Conservation (phyloP, 2,797 vertebrate genomes). For the Galagoides demidoff region DNA sequence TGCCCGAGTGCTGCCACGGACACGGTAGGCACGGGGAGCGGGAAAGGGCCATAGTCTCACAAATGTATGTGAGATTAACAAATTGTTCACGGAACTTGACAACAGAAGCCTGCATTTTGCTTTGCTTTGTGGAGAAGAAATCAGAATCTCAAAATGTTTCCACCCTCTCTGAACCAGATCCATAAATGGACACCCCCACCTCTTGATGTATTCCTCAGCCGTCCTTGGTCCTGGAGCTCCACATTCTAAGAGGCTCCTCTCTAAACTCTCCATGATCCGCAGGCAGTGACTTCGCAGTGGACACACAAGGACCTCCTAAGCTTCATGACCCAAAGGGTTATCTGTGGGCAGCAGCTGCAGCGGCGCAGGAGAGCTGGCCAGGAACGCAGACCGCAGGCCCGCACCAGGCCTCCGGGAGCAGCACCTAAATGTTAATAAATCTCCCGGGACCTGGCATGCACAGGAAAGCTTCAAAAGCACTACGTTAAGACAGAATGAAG, state of each 20-base stretch:
- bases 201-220: background rate
- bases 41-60: background rate
- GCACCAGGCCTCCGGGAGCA: rapidly evolving
- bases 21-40: rapidly evolving
- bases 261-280: rapidly evolving
- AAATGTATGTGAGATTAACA: background rate
- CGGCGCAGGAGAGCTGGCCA: rapidly evolving
- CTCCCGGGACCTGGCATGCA: too few species aligned
- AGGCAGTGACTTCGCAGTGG: rapidly evolving
- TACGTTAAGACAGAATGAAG: background rate
- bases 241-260: background rate
- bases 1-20: background rate
- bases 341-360: rapidly evolving
- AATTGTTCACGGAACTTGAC: background rate
- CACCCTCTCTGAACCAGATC: background rate
- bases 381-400: background rate
- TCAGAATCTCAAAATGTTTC: background rate
- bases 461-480: rapidly evolving
- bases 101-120: background rate
- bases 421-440: background rate
- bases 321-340: background rate
- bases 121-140: background rate
- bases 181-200: rapidly evolving
- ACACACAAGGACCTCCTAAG: background rate
- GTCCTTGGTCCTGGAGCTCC: background rate